phyloP scores from a whole-genome alignment of 2,888 invertebrate species.

The Agriotes lineatus region DNA sequence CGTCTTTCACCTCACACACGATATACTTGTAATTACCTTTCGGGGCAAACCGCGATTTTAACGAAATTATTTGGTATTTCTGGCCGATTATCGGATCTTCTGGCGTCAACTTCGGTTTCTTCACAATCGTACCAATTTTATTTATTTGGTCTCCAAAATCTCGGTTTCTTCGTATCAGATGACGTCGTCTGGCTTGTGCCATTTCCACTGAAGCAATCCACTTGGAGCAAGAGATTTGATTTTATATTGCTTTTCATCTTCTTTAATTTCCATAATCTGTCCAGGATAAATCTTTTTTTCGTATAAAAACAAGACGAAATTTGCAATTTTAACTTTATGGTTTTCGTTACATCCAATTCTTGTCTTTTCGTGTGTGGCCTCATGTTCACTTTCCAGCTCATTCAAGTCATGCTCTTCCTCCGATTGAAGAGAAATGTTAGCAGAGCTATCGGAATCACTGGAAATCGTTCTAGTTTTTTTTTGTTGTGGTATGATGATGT shows the following conservation, averaged over 20 bases:
- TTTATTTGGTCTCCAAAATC: background rate
- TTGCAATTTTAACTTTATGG: background rate
- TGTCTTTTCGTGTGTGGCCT: background rate
- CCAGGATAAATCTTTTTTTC: background rate
- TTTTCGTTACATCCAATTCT: background rate
- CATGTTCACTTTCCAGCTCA: background rate
- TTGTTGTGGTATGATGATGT: too few species aligned
- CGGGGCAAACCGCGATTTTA: too few species aligned
- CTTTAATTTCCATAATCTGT: background rate
- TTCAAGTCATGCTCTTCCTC: background rate
- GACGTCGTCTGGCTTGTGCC: background rate
- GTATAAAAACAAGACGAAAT: conserved; percentile 8
- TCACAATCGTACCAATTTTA: too few species aligned
- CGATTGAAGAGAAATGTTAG: background rate
- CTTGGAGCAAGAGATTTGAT: conserved; percentile 26
- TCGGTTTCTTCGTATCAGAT: background rate
- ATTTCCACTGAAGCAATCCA: conserved; percentile 6
- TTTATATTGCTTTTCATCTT: background rate
- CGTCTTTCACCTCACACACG: too few species aligned
- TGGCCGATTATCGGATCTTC: too few species aligned
- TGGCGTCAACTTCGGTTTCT: too few species aligned
- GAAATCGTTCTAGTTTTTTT: background rate
- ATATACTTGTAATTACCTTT: too few species aligned
- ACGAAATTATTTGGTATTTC: too few species aligned
- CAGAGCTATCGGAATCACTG: background rate